phyloP scores from a whole-genome alignment of 2,113 vertebrate genomes.

The Maccullochella peelii region DNA sequence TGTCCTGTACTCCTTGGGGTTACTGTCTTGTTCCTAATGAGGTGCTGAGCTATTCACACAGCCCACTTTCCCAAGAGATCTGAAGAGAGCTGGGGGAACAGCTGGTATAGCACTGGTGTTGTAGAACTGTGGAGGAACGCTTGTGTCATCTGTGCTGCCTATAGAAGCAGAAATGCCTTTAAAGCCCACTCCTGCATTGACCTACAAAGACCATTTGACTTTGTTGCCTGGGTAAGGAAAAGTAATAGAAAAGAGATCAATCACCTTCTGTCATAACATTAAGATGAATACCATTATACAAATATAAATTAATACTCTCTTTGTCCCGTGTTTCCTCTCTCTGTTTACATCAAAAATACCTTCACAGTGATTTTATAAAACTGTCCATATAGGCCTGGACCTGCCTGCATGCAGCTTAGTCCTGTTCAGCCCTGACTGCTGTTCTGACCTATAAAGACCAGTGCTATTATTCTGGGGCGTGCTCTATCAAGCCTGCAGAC shows the following conservation, averaged over 20 bases:
- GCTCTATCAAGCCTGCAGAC: conserved; percentile 51
- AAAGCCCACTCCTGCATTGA: not conserved
- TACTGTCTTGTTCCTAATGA: conserved; percentile 59
- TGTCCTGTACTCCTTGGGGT: conserved; percentile 30
- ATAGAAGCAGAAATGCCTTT: not conserved
- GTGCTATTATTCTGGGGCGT: conserved; percentile 21
- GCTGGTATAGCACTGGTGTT: conserved; percentile 39
- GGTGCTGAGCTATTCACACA: conserved; percentile 62
- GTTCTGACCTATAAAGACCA: conserved; percentile 43
- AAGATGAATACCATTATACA: conserved; percentile 18
- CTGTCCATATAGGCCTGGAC: not conserved
- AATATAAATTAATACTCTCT: conserved; percentile 4
- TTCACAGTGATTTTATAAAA: conserved; percentile 27
- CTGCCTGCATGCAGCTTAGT: conserved; percentile 10
- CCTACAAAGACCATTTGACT: conserved; percentile 2
- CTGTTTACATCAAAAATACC: conserved; percentile 6
- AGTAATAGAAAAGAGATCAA: conserved; percentile 43
- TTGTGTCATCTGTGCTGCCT: not conserved
- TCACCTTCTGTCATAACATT: conserved; percentile 32
- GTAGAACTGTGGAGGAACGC: not conserved
- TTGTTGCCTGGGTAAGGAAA: not conserved
- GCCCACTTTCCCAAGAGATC: conserved; percentile 46
- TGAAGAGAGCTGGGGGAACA: conserved; percentile 45
- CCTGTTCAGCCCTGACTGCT: conserved; percentile 23
- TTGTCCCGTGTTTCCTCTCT: conserved; percentile 8